Percentiles rank a stretch among this genome's conserved stretches.
Evolutionary conservation across 2,797 vertebrate species (phyloP).

Genomic region (Acanthis flammea): DNA sequence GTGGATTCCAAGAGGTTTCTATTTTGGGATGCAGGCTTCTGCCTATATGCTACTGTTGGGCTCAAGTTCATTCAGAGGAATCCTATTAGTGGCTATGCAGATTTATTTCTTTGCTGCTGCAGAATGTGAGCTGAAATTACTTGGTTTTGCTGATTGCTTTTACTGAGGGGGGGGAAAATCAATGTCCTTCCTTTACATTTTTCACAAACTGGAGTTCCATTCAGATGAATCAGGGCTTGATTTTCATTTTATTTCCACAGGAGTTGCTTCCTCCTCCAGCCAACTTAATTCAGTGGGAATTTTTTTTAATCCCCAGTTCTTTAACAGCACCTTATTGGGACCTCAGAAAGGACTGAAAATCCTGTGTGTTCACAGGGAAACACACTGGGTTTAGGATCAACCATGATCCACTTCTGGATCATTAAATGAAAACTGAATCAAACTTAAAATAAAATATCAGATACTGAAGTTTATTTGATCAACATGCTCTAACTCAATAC

Average conservation of each 20-base stretch:
- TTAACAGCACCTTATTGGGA: neutral
- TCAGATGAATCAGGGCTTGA: neutral
- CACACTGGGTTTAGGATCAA: neutral
- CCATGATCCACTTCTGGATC: neutral
- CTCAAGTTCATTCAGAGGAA: slow-evolving; percentile 53
- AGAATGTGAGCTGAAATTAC: neutral
- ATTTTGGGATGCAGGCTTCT: slow-evolving; percentile 35
- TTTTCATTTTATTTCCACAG: neutral
- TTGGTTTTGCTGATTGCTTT: slow-evolving; percentile 15
- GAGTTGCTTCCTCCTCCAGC: neutral
- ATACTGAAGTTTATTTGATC: neutral
- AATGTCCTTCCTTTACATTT: neutral
- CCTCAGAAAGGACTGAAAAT: neutral
- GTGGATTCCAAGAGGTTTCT: slow-evolving; percentile 65
- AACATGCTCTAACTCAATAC: neutral
- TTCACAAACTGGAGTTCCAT: neutral
- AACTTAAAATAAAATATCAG: neutral
- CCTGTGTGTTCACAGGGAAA: neutral
- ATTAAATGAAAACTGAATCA: neutral
- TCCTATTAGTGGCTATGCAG: slow-evolving; percentile 8
- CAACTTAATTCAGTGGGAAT: neutral
- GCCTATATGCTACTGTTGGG: slow-evolving; percentile 65
- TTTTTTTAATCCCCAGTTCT: neutral
- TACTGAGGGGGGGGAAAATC: neutral
- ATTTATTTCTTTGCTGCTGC: slow-evolving; percentile 43